These are phyloP conservation scores for Emydura subglobosa DNA, from an alignment of 2,113 vertebrate genomes.

Conservation along the genomic window DNA sequence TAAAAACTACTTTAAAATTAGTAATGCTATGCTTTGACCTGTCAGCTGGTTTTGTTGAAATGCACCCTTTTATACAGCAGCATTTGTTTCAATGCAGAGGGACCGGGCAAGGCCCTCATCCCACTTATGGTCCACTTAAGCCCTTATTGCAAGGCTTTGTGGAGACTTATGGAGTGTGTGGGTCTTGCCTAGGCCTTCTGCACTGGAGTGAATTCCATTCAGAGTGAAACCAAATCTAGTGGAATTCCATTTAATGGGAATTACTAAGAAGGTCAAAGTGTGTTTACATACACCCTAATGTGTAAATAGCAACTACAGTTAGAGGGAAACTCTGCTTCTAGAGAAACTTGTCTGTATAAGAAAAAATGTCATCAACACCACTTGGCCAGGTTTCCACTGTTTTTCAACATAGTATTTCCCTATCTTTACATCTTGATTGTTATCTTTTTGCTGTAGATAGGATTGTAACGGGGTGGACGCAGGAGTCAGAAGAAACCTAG, in stretches of 20 bases:
- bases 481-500: not conserved
- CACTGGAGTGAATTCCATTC: not conserved
- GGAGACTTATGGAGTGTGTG: not conserved
- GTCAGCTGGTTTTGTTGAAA: not conserved
- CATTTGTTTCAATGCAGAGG: not conserved
- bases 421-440: not conserved
- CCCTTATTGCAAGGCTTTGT: rapidly evolving
- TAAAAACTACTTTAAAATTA: not conserved
- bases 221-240: not conserved
- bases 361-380: not conserved
- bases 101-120: not conserved
- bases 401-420: not conserved
- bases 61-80: not conserved
- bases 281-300: not conserved
- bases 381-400: not conserved
- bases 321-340: not conserved
- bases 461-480: not conserved
- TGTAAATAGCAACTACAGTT: not conserved
- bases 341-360: rapidly evolving
- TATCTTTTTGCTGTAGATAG: not conserved
- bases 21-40: not conserved
- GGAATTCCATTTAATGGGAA: not conserved
- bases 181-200: not conserved
- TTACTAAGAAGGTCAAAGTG: not conserved
- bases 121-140: not conserved